Percentiles rank a stretch among this genome's conserved stretches.
These are phyloP conservation scores for Camptogramma bilineatum DNA, from an alignment of 2,888 invertebrate species.

Conservation along the genomic window DNA sequence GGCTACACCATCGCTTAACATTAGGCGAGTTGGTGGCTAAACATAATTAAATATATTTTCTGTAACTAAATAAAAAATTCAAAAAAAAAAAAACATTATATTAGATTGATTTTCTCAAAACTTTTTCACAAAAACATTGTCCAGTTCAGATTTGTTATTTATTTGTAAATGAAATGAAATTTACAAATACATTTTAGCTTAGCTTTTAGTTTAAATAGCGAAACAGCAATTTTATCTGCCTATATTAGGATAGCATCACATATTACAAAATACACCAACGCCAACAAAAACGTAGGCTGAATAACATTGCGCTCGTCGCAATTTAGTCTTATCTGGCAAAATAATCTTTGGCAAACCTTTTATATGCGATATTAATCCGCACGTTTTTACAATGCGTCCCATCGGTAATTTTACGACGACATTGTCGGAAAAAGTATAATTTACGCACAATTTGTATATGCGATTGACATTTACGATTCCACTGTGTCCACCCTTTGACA, in stretches of 20 bases:
- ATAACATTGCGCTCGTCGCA: constrained; percentile 12
- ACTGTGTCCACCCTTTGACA: constrained; percentile 35
- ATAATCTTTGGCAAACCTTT: constrained; percentile 58
- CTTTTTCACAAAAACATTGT: too few relatives aligned
- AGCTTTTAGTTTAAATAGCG: neutral
- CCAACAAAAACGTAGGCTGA: constrained; percentile 9
- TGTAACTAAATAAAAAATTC: too few relatives aligned
- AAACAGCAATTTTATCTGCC: neutral
- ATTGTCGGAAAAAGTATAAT: constrained; percentile 48
- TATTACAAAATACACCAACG: neutral
- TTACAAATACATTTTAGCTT: too few relatives aligned
- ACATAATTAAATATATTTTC: too few relatives aligned
- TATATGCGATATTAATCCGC: constrained; percentile 63
- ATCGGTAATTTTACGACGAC: constrained; percentile 57
- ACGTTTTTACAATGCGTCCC: constrained; percentile 57
- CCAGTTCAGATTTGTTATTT: too few relatives aligned
- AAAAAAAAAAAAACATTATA: too few relatives aligned
- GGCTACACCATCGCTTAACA: too few relatives aligned
- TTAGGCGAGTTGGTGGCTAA: too few relatives aligned
- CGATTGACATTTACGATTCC: constrained; percentile 43
- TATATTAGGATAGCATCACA: neutral
- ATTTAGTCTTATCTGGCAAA: constrained; percentile 20
- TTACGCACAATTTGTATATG: constrained; percentile 38
- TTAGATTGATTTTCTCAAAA: too few relatives aligned
- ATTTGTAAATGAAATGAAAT: too few relatives aligned